Evolutionary conservation across 1,140 invertebrate species (phyloP).

Genomic region (Lepidotrigona ventralis): DNA sequence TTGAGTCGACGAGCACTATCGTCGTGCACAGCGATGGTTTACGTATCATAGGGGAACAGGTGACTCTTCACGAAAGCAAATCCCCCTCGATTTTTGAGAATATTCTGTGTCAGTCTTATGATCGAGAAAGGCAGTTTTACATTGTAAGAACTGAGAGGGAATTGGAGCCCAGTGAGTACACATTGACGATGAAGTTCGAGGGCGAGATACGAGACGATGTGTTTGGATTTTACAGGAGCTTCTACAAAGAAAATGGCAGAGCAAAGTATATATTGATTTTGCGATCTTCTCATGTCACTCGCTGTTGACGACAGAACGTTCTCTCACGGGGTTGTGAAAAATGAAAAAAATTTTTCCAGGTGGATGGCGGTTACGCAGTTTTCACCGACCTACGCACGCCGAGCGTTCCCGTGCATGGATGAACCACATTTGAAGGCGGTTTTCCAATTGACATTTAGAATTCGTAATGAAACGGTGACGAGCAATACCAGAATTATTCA

Average conservation of each 20-base stretch:
- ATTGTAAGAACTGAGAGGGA: slow-evolving; percentile 30
- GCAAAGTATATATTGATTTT: slow-evolving; percentile 49
- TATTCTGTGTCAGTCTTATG: slow-evolving; percentile 44
- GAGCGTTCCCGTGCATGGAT: slow-evolving; percentile 94
- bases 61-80: slow-evolving; percentile 15
- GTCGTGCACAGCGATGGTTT: slow-evolving; percentile 59
- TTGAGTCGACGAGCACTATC: slow-evolving; percentile 44
- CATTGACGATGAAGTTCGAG: slow-evolving; percentile 54
- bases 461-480: slow-evolving; percentile 79
- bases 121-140: slow-evolving; percentile 63
- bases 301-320: not conserved
- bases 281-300: too few species aligned
- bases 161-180: slow-evolving; percentile 53
- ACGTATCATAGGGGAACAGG: slow-evolving; percentile 47
- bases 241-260: slow-evolving; percentile 74
- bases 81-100: not conserved
- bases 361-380: slow-evolving; percentile 89
- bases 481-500: slow-evolving; percentile 82
- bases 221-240: slow-evolving; percentile 82
- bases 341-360: slow-evolving; percentile 72
- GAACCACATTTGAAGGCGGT: slow-evolving; percentile 90
- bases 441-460: slow-evolving; percentile 85
- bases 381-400: slow-evolving; percentile 88
- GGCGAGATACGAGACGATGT: slow-evolving; percentile 77
- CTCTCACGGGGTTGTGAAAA: too few species aligned